phyloP scores from a whole-genome alignment of 2,888 invertebrate species.

The Amblyjoppa fuscipennis region DNA sequence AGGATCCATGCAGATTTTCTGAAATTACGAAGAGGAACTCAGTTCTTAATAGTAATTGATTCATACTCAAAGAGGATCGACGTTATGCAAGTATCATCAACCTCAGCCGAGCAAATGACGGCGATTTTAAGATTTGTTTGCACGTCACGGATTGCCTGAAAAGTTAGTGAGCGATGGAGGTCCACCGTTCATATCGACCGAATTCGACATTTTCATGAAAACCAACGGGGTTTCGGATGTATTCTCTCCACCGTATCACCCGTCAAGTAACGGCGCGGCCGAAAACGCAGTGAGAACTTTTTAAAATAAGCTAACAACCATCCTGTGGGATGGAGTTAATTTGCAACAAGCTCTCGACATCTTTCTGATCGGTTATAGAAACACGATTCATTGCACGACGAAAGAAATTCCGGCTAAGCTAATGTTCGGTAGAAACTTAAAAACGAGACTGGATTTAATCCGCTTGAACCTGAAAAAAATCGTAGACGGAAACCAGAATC shows the following conservation, averaged over 20 bases:
- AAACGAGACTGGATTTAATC: constrained; percentile 18
- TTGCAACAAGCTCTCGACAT: neutral
- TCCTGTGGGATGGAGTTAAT: neutral
- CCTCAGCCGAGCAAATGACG: constrained; percentile 10
- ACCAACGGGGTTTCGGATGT: constrained; percentile 58
- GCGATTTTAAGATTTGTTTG: constrained; percentile 40
- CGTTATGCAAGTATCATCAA: neutral
- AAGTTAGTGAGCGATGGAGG: constrained; percentile 54
- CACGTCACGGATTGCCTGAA: constrained; percentile 40
- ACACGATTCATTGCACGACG: constrained; percentile 33
- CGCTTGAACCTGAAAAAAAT: neutral
- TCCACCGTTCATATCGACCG: constrained; percentile 27
- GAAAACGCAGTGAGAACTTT: constrained; percentile 64
- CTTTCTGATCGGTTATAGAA: constrained; percentile 9
- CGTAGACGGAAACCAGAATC: no score
- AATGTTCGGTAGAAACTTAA: constrained; percentile 15
- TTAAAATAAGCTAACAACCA: constrained; percentile 27
- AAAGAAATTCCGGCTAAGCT: constrained; percentile 30
- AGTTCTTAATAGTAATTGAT: constrained; percentile 71
- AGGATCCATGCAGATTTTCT: constrained; percentile 71
- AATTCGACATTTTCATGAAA: constrained; percentile 38
- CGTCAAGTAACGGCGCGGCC: constrained; percentile 56
- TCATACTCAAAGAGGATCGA: constrained; percentile 66
- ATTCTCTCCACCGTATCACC: constrained; percentile 38
- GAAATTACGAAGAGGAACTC: constrained; percentile 43